These are phyloP conservation scores for Bettongia penicillata DNA, from an alignment of 2,113 vertebrate genomes.

Conservation along the genomic window DNA sequence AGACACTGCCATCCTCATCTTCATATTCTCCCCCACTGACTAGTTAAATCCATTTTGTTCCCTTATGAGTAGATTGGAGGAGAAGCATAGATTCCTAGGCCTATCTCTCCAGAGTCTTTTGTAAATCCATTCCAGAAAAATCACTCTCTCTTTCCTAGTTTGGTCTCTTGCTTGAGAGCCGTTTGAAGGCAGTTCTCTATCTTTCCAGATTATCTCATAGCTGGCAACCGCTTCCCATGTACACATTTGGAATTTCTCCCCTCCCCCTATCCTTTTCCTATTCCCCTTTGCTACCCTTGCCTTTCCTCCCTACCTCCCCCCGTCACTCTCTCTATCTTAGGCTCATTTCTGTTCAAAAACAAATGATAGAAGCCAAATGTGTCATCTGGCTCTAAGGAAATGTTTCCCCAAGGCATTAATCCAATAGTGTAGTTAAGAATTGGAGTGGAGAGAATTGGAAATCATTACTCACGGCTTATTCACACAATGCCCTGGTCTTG, in stretches of 20 bases:
- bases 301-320: neutral
- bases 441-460: constrained; percentile 54
- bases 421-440: constrained; percentile 35
- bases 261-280: constrained; percentile 60
- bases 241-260: constrained; percentile 39
- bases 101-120: neutral
- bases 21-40: constrained; percentile 46
- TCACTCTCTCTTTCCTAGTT: neutral
- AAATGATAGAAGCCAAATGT: constrained; percentile 77
- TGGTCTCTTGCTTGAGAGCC: neutral
- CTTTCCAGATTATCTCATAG: constrained; percentile 79
- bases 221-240: constrained; percentile 74
- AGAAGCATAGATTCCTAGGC: constrained; percentile 37
- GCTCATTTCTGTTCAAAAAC: constrained; percentile 73
- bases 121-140: neutral
- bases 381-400: constrained; percentile 82
- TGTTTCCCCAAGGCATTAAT: constrained; percentile 65
- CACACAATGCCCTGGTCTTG: neutral
- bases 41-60: neutral
- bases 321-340: constrained; percentile 66
- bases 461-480: constrained; percentile 65
- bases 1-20: neutral
- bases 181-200: constrained; percentile 37
- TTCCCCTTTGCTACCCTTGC: constrained; percentile 6
- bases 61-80: neutral